Conservation (phyloP, 1,140 invertebrate species). For the Dufourea novaeangliae region DNA sequence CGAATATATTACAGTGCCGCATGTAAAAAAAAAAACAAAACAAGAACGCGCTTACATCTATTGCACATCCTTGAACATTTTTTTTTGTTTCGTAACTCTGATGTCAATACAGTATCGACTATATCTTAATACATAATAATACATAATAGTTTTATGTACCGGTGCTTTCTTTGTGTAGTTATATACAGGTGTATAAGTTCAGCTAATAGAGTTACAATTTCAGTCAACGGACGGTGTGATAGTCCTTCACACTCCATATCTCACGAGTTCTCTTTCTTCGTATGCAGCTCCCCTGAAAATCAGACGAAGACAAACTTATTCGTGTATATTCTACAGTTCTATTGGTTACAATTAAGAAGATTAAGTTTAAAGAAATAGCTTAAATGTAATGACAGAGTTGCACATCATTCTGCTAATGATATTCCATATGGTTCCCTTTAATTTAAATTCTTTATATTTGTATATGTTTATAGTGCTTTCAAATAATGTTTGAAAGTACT, state of each 20-base stretch:
- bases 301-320: neutral
- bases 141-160: conserved; percentile 72
- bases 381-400: too few relatives aligned
- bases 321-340: neutral
- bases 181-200: conserved; percentile 65
- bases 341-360: neutral
- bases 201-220: conserved; percentile 59
- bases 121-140: conserved; percentile 72
- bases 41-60: conserved; percentile 58
- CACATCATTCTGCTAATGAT: too few relatives aligned
- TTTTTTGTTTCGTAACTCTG: conserved; percentile 12
- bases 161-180: conserved; percentile 61
- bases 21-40: conserved; percentile 42
- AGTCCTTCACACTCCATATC: conserved; percentile 53
- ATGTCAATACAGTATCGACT: conserved; percentile 21
- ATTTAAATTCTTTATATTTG: too few relatives aligned
- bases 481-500: too few relatives aligned
- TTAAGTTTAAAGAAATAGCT: neutral
- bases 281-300: conserved; percentile 65
- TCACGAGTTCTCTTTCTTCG: conserved; percentile 64
- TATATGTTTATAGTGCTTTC: too few relatives aligned
- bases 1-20: conserved; percentile 58
- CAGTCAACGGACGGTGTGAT: conserved; percentile 62
- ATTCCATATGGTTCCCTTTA: too few relatives aligned
- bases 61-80: conserved; percentile 67